Evolutionary conservation across 2,888 invertebrate genomes (phyloP).

Genomic region (Orchestes rusci): DNA sequence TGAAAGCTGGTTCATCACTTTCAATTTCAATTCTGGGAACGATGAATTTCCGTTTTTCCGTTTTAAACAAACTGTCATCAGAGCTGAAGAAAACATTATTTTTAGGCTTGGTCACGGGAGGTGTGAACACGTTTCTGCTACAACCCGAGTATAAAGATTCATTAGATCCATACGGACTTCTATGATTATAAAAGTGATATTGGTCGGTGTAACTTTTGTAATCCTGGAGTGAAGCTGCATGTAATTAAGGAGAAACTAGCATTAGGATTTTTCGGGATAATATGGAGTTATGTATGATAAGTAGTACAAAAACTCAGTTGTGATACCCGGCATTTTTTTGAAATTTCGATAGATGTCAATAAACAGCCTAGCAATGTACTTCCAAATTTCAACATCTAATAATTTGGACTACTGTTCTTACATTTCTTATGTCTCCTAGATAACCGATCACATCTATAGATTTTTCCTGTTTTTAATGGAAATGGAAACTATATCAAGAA

Average conservation of each 20-base stretch:
- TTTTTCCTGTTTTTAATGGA: background rate
- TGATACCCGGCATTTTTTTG: no score
- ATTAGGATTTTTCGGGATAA: conserved; percentile 8
- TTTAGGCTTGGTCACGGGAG: conserved; percentile 39
- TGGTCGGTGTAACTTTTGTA: conserved; percentile 33
- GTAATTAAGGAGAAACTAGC: conserved; percentile 29
- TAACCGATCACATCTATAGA: background rate
- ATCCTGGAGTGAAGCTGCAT: conserved; percentile 41
- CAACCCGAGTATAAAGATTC: conserved; percentile 38
- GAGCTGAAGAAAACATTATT: conserved; percentile 42
- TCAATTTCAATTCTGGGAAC: conserved; percentile 43
- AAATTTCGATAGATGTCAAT: no score
- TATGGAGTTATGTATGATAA: no score
- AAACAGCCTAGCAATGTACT: no score
- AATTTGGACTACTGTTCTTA: background rate
- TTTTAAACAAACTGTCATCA: conserved; percentile 42
- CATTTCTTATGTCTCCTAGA: no score
- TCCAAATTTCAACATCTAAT: no score
- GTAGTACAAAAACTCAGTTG: no score
- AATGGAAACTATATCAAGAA: background rate
- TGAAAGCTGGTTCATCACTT: conserved; percentile 39
- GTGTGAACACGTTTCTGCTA: conserved; percentile 37
- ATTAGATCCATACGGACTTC: conserved; percentile 33
- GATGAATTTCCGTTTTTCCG: conserved; percentile 37
- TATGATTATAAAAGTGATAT: conserved; percentile 26